A percentile compares a stretch with the other conserved stretches of the same genome.
phyloP scores from a whole-genome alignment of 2,888 invertebrate species.

The Chalcosyrphus nemorum region DNA sequence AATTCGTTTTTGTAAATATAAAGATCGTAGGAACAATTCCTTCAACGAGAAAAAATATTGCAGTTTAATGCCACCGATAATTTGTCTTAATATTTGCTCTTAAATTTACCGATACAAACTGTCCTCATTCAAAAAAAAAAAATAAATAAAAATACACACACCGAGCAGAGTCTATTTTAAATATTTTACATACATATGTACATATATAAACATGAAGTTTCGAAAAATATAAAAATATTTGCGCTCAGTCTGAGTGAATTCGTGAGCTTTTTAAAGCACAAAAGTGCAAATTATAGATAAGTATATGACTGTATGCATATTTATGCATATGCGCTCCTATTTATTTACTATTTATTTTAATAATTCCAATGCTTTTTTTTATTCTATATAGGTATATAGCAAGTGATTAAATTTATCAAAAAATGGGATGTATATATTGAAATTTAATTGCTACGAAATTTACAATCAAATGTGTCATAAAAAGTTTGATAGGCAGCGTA shows the following conservation, averaged over 20 bases:
- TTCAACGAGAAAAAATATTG: conserved; percentile 1
- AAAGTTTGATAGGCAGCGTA: too few relatives aligned
- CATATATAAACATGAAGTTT: conserved; percentile 1
- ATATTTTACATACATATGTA: not conserved
- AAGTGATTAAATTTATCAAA: too few relatives aligned
- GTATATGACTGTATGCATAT: not conserved
- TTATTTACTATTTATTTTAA: too few relatives aligned
- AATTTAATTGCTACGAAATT: too few relatives aligned
- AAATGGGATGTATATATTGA: too few relatives aligned
- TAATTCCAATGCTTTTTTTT: too few relatives aligned
- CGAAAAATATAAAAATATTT: conserved; percentile 35
- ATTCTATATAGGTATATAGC: too few relatives aligned
- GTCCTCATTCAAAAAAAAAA: conserved; percentile 6
- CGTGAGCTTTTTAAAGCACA: not conserved
- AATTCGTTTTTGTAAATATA: not conserved
- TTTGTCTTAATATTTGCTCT: not conserved
- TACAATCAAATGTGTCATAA: too few relatives aligned
- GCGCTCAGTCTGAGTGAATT: conserved; percentile 40
- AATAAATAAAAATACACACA: not conserved
- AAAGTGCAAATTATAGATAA: not conserved
- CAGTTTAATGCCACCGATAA: not conserved
- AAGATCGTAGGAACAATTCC: not conserved
- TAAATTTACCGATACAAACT: conserved; percentile 23
- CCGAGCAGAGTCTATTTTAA: conserved; percentile 26
- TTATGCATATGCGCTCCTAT: too few relatives aligned